Conservation (phyloP, 2,113 vertebrate genomes). For the Picathartes gymnocephalus region DNA sequence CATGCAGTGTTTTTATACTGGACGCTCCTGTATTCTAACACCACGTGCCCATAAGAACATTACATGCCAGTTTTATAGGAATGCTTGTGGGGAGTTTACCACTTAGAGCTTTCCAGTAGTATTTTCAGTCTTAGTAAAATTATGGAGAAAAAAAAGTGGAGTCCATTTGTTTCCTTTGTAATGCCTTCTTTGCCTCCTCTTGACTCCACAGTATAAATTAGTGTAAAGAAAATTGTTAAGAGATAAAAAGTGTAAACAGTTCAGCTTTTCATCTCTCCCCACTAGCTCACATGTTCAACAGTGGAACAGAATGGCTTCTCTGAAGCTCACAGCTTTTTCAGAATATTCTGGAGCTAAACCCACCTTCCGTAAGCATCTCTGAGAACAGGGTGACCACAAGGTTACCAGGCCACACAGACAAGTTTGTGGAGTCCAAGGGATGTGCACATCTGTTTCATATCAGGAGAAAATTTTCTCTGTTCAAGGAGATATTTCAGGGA, state of each 20-base stretch:
- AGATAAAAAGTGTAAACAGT: background rate
- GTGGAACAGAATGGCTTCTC: background rate
- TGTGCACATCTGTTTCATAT: background rate
- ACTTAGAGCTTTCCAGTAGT: background rate
- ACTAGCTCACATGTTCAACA: fast-evolving
- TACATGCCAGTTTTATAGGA: background rate
- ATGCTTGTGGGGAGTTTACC: background rate
- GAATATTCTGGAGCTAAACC: background rate
- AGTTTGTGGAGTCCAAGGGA: background rate
- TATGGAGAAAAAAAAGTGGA: no score
- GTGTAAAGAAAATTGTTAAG: background rate
- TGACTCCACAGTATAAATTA: background rate
- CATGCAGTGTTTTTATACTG: background rate
- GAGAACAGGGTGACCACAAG: background rate
- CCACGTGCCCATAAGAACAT: fast-evolving
- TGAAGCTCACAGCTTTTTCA: background rate
- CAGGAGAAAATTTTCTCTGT: background rate
- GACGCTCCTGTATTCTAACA: background rate
- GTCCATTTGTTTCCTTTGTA: background rate
- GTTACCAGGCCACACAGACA: background rate
- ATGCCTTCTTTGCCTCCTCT: background rate
- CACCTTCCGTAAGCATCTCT: fast-evolving
- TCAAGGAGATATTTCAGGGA: background rate
- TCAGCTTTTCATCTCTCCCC: background rate
- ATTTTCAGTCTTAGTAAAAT: background rate